Evolutionary conservation across 2,888 invertebrate species (phyloP), one percentile per base, ranked within the genome.

Genomic region (Coecobrya sp.): DNA sequence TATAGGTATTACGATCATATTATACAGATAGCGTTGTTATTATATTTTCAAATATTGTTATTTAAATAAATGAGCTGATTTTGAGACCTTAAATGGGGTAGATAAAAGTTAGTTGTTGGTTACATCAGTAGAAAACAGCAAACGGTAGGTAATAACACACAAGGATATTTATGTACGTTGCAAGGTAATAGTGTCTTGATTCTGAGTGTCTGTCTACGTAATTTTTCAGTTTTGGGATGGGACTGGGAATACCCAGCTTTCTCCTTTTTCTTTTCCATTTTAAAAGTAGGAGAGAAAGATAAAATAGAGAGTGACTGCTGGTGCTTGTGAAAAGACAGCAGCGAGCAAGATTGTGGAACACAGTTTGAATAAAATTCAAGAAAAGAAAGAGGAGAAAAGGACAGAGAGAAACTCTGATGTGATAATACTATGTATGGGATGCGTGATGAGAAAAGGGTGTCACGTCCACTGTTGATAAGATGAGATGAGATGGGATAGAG

Each of bases 391-490:
- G 65, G 49, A 45, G 62, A 62, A 45, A 62, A 62, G 62, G 62
- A 62, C 36, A 36, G 62, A 82, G n/a, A 62, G n/a, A 36, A 36
- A 73, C 10, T 52, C 68, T 65, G 65, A 86, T 86, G 87, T 62
- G 59, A 87, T 76, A 59, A 82, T 42, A 79, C 87, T 59, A 76
- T 82, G 82, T 82, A 79, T 79, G 42, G 59, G 68, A 87, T 79
- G 82, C 82, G 82, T 86, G 86, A 91, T 91, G 91, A 86, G 85
- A 86, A 90, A 91, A 82, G 91, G 91, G 86, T 91, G 91, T 86
- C 91, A 91, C 91, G 91, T 91, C 91, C 91, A 81, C 86, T 68
- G 82, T 82, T 89, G 91, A 91, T 86, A 89, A 89, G 89, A 89
- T 89, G 91, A 86, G 86, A 91, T 91, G 86, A 36, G 91, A 86